A percentile compares a stretch with the other conserved stretches of the same genome.
These are phyloP conservation scores for Spatulosminthurus flaviceps DNA, from an alignment of 2,888 invertebrate species.

Conservation along the genomic window DNA sequence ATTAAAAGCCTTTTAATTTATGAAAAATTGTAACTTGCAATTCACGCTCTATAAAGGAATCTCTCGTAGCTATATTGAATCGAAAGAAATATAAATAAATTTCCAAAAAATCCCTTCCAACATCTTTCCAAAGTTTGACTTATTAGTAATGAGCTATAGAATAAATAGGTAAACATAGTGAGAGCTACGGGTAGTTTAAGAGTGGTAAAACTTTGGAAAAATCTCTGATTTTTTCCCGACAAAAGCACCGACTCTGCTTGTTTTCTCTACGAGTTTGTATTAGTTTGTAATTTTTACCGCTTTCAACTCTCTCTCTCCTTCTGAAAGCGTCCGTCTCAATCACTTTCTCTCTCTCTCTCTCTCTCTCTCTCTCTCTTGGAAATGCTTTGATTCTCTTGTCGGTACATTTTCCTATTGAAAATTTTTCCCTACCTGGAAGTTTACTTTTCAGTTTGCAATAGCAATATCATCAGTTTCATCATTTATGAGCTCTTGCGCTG, in stretches of 20 bases:
- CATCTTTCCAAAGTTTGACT: conserved; percentile 19
- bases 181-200: conserved; percentile 25
- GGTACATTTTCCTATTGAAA: too few species aligned
- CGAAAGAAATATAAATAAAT: neutral
- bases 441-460: too few species aligned
- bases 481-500: too few species aligned
- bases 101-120: neutral
- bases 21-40: too few species aligned
- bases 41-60: too few species aligned
- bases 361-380: too few species aligned
- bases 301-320: neutral
- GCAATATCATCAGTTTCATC: too few species aligned
- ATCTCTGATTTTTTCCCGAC: conserved; percentile 37
- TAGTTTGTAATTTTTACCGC: conserved; percentile 33
- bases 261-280: conserved; percentile 37
- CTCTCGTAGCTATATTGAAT: too few species aligned
- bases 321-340: too few species aligned
- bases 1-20: too few species aligned
- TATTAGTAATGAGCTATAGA: conserved; percentile 32
- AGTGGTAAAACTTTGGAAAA: conserved; percentile 10
- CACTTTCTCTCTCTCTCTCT: neutral
- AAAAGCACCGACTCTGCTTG: conserved; percentile 45
- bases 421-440: too few species aligned
- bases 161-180: conserved; percentile 44
- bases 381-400: too few species aligned